phyloP scores from a whole-genome alignment of 2,113 vertebrate species.

The Sturnus vulgaris region DNA sequence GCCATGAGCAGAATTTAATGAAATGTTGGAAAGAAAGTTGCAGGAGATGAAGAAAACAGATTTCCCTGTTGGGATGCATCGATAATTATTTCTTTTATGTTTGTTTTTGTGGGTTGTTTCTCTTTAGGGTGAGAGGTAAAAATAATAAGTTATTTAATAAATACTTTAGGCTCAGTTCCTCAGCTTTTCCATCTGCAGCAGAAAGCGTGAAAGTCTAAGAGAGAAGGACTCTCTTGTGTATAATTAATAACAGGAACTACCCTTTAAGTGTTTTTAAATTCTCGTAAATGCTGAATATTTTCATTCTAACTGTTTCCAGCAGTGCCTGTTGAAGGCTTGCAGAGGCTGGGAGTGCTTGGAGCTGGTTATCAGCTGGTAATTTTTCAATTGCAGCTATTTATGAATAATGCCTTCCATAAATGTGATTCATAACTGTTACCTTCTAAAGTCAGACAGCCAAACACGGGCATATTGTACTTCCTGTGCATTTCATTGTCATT shows the following conservation, averaged over 20 bases:
- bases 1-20: not conserved
- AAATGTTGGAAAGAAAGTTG: not conserved
- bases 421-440: not conserved
- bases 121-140: not conserved
- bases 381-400: not conserved
- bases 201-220: not conserved
- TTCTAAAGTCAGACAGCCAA: not conserved
- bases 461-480: fast-evolving
- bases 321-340: not conserved
- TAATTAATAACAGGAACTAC: not conserved
- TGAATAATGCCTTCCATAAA: not conserved
- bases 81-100: not conserved
- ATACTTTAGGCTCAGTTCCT: not conserved
- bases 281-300: not conserved
- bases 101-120: not conserved
- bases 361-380: not conserved
- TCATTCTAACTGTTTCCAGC: not conserved
- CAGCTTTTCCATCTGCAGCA: not conserved
- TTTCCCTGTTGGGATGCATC: not conserved
- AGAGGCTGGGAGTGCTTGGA: not conserved
- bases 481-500: not conserved
- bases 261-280: not conserved
- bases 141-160: not conserved
- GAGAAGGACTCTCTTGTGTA: not conserved
- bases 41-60: not conserved